phyloP scores from a whole-genome alignment of 2,113 vertebrate species.

The Sinocyclocheilus maitianheensis region DNA sequence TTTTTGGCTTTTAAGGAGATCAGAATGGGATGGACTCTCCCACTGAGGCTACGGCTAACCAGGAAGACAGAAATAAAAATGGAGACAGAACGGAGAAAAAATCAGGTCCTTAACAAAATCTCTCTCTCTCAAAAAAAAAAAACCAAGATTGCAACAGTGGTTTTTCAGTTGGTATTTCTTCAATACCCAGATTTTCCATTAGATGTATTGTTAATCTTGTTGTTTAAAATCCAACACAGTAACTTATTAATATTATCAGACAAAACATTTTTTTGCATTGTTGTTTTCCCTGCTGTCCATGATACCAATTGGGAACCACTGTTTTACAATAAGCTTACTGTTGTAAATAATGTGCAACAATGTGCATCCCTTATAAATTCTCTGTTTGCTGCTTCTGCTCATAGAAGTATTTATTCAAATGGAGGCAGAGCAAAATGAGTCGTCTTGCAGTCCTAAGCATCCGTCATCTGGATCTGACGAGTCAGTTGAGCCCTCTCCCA shows the following conservation, averaged over 20 bases:
- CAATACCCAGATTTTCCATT: neutral
- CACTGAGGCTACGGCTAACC: conserved; percentile 77
- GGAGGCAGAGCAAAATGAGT: conserved; percentile 84
- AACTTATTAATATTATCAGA: neutral
- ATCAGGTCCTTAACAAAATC: conserved; percentile 69
- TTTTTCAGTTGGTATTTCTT: neutral
- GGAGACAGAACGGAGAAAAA: conserved; percentile 77
- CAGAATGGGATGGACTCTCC: conserved; percentile 83
- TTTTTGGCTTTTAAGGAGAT: conserved; percentile 80
- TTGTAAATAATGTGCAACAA: neutral
- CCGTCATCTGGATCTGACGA: conserved; percentile 76
- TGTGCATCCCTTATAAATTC: neutral
- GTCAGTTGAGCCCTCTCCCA: conserved; percentile 79
- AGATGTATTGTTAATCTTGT: neutral
- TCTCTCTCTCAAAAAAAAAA: neutral
- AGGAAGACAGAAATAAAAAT: conserved; percentile 88
- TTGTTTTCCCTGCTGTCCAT: neutral
- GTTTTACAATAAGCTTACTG: neutral
- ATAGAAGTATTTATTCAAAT: conserved; percentile 75
- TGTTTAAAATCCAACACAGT: too few species aligned
- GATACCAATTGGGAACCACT: neutral
- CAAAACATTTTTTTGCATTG: neutral
- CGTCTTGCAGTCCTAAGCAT: conserved; percentile 79
- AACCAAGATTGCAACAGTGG: neutral
- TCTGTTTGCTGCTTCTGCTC: conserved; percentile 35